phyloP scores from a whole-genome alignment of 2,113 vertebrate species.

The Gnathonemus longibarbis region DNA sequence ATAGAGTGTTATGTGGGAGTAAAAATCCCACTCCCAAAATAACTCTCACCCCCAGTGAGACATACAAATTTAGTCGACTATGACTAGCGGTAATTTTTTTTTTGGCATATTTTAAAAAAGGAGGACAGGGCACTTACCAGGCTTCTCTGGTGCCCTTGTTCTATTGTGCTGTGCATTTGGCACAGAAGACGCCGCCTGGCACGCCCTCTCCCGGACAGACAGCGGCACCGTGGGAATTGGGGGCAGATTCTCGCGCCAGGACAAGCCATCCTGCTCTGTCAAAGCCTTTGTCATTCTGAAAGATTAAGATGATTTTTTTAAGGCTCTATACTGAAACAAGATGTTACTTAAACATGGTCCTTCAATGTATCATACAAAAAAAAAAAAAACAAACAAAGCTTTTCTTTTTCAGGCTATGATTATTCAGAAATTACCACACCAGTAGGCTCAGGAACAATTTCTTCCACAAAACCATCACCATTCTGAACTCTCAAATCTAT shows the following conservation, averaged over 20 bases:
- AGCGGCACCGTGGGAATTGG: constrained; percentile 75
- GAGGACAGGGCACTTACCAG: neutral
- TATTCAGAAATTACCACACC: neutral
- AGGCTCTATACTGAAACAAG: neutral
- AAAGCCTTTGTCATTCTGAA: constrained; percentile 83
- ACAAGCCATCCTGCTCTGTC: constrained; percentile 68
- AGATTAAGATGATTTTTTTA: constrained; percentile 20
- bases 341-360: neutral
- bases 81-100: neutral
- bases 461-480: neutral
- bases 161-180: constrained; percentile 36
- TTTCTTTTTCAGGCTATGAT: neutral
- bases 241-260: constrained; percentile 84
- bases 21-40: neutral
- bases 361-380: neutral
- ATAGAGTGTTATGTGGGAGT: neutral
- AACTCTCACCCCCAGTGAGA: neutral
- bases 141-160: neutral
- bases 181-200: constrained; percentile 17
- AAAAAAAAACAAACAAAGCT: neutral
- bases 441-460: neutral
- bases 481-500: neutral
- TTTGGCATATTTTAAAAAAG: neutral
- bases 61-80: neutral
- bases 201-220: constrained; percentile 66